Conservation (phyloP, 2,888 invertebrate species). For the Sphaerophoria rueppellii region DNA sequence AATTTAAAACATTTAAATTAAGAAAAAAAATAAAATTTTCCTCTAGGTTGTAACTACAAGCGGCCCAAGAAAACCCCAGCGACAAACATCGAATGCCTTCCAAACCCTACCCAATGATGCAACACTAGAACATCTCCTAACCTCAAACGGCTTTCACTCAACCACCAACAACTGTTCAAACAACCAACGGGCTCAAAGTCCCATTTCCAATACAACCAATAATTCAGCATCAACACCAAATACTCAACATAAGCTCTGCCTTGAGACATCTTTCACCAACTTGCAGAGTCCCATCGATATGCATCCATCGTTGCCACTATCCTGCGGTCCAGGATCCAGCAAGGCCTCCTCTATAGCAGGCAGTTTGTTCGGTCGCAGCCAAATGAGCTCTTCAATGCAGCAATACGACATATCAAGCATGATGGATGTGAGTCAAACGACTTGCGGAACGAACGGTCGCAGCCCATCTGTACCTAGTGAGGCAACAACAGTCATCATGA, state of each 20-base stretch:
- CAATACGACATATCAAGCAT: slow-evolving; percentile 82
- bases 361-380: slow-evolving; percentile 81
- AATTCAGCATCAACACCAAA: slow-evolving; percentile 82
- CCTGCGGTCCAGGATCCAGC: slow-evolving; percentile 77
- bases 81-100: slow-evolving; percentile 82
- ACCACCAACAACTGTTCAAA: slow-evolving; percentile 47
- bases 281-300: slow-evolving; percentile 84
- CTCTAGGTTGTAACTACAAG: slow-evolving; percentile 89
- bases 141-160: slow-evolving; percentile 78
- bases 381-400: slow-evolving; percentile 81
- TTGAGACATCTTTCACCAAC: slow-evolving; percentile 90
- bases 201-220: slow-evolving; percentile 81
- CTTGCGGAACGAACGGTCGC: slow-evolving; percentile 76
- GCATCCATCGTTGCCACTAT: slow-evolving; percentile 64
- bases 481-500: slow-evolving; percentile 78
- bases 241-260: slow-evolving; percentile 84
- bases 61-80: slow-evolving; percentile 91
- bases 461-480: slow-evolving; percentile 81
- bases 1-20: neutral
- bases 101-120: slow-evolving; percentile 81
- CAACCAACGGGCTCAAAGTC: slow-evolving; percentile 82
- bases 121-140: slow-evolving; percentile 57
- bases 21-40: slow-evolving; percentile 31
- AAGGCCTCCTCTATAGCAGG: slow-evolving; percentile 81
- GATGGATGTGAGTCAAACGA: slow-evolving; percentile 79